Conservation (phyloP, 2,113 vertebrate genomes). For the Anser cygnoides region DNA sequence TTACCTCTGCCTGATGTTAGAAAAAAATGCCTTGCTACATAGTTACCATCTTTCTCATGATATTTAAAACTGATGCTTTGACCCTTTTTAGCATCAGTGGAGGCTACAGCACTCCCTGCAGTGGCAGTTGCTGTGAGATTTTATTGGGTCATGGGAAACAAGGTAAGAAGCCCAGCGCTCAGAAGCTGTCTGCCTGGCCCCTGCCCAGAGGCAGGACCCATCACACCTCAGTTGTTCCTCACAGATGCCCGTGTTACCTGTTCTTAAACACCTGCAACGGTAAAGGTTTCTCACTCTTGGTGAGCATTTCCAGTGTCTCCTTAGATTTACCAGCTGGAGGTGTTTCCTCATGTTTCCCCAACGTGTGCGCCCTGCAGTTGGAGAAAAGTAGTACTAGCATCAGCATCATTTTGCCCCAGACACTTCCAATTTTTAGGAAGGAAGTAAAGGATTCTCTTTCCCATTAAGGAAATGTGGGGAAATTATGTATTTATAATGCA, state of each 20-base stretch:
- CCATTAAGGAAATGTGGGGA: neutral
- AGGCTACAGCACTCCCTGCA: neutral
- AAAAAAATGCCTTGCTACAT: neutral
- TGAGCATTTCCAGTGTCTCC: neutral
- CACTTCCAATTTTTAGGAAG: neutral
- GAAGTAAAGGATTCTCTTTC: neutral
- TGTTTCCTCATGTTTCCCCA: neutral
- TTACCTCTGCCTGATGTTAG: neutral
- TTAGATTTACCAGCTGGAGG: neutral
- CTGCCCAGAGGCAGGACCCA: neutral
- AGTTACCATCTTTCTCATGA: neutral
- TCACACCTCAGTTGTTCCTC: neutral
- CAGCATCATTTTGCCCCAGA: neutral
- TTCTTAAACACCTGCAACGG: neutral
- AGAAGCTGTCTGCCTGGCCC: neutral
- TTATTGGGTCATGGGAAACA: neutral
- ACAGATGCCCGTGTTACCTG: neutral
- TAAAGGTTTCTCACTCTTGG: neutral
- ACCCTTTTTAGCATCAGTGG: neutral
- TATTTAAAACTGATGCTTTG: neutral
- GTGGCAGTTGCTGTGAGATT: neutral
- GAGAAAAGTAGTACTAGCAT: neutral
- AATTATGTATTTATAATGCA: neutral
- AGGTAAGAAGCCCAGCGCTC: neutral
- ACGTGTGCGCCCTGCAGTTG: neutral